These are phyloP conservation scores for Parnassius orleans DNA, from an alignment of 2,888 invertebrate species.

Conservation along the genomic window DNA sequence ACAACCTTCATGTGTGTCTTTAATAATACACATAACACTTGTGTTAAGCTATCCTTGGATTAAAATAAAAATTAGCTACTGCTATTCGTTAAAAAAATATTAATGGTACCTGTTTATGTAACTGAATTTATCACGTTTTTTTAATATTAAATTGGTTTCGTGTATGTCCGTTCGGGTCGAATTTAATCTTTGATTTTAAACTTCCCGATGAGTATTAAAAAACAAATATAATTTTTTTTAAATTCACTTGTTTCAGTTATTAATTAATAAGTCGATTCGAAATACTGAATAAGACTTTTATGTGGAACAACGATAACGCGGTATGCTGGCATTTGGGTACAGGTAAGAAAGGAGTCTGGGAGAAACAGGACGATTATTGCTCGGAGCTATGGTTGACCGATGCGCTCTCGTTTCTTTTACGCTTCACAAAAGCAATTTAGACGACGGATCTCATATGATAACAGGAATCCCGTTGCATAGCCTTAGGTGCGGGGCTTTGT, in stretches of 20 bases:
- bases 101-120: too few species aligned
- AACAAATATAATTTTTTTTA: too few species aligned
- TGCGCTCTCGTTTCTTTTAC: slow-evolving; percentile 54
- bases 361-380: slow-evolving; percentile 60
- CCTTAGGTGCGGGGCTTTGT: slow-evolving; percentile 55
- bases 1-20: too few species aligned
- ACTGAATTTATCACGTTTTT: too few species aligned
- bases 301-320: slow-evolving; percentile 12
- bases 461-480: slow-evolving; percentile 77
- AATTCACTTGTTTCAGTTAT: background rate
- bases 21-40: too few species aligned
- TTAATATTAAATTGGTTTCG: too few species aligned
- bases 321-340: slow-evolving; percentile 35
- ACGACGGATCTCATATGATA: slow-evolving; percentile 69
- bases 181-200: too few species aligned
- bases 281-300: slow-evolving; percentile 7
- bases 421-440: slow-evolving; percentile 71
- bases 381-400: slow-evolving; percentile 55
- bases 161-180: too few species aligned
- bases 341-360: slow-evolving; percentile 69
- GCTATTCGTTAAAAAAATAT: too few species aligned
- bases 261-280: slow-evolving; percentile 5
- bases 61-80: too few species aligned
- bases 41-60: too few species aligned
- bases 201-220: too few species aligned